A percentile compares a stretch with the other conserved stretches of the same genome.
phyloP scores from a whole-genome alignment of 2,888 invertebrate species.

The Xestia rhomboidea region DNA sequence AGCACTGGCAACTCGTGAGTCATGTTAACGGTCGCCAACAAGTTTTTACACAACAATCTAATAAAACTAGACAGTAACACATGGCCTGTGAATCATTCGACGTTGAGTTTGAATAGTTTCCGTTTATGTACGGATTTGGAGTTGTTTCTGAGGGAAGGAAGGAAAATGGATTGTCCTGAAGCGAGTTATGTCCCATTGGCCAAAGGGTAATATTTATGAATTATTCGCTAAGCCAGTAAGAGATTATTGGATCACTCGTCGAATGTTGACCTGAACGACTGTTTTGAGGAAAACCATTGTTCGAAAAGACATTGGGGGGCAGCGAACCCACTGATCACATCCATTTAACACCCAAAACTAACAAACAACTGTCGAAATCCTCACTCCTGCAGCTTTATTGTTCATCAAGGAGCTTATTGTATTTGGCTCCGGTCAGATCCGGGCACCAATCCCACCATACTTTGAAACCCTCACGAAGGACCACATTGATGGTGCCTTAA shows the following conservation, averaged over 20 bases:
- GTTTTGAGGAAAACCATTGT: constrained; percentile 11
- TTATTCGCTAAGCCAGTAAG: background rate
- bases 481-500: constrained; percentile 8
- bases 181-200: background rate
- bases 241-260: background rate
- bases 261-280: background rate
- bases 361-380: constrained; percentile 9
- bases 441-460: constrained; percentile 28
- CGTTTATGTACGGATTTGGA: constrained; percentile 60
- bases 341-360: constrained; percentile 12
- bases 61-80: constrained; percentile 65
- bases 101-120: constrained; percentile 64
- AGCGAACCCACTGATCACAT: background rate
- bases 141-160: background rate
- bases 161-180: constrained; percentile 18
- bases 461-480: constrained; percentile 20
- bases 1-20: constrained; percentile 64
- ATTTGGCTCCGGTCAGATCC: constrained; percentile 1
- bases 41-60: constrained; percentile 68
- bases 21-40: constrained; percentile 71
- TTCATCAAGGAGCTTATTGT: constrained; percentile 40
- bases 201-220: background rate
- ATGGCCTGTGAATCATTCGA: constrained; percentile 65
- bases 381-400: constrained; percentile 22
- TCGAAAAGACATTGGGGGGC: background rate